Evolutionary conservation across 92 coral and sea anemone genomes (phyloP).

Genomic region (Bergia puertoricense): DNA sequence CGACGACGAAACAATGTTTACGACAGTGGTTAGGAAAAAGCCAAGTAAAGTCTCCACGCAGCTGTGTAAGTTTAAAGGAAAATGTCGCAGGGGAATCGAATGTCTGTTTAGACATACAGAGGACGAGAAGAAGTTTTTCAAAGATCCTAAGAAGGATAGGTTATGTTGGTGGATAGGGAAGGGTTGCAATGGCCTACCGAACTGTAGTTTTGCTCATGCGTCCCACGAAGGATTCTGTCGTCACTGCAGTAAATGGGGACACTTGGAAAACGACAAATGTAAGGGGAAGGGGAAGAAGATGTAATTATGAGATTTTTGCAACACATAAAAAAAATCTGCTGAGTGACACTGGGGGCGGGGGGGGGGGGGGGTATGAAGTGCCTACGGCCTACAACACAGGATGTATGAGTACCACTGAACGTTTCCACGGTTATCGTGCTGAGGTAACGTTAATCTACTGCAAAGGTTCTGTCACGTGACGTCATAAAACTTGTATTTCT

Average conservation of each 20-base stretch:
- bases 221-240: conserved; percentile 7
- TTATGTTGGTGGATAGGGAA: conserved; percentile 3
- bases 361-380: too few relatives aligned
- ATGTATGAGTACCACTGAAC: background rate
- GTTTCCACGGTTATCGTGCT: too few relatives aligned
- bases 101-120: conserved; percentile 22
- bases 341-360: too few relatives aligned
- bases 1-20: background rate
- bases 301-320: background rate
- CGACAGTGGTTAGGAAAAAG: background rate
- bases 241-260: conserved; percentile 34
- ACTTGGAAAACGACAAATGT: conserved; percentile 9
- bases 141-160: background rate
- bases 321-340: too few relatives aligned
- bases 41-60: background rate
- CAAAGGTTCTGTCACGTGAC: too few relatives aligned
- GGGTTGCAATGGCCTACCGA: background rate
- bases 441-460: too few relatives aligned
- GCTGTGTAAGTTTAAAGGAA: conserved; percentile 6
- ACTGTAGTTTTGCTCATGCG: conserved; percentile 14
- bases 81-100: background rate
- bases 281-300: background rate
- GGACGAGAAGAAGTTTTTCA: background rate
- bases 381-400: background rate
- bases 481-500: too few relatives aligned